Percentiles rank a stretch among this genome's conserved stretches.
Evolutionary conservation across 2,888 invertebrate genomes (phyloP).

Genomic region (Drosophila ezoana): DNA sequence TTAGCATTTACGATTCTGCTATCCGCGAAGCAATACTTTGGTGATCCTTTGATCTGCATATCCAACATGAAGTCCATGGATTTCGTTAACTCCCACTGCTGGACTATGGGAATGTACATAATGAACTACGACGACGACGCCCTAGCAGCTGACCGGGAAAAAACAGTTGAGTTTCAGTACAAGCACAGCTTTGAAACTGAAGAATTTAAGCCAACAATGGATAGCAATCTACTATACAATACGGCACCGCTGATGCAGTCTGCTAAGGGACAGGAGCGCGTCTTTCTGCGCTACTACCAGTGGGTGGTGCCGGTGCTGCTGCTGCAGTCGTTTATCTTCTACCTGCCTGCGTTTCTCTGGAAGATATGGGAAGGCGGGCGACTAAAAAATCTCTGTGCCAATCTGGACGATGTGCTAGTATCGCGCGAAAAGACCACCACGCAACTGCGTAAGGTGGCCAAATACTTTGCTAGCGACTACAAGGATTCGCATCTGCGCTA

Average conservation of each 20-base stretch:
- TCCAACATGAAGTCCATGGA: slow-evolving; percentile 86
- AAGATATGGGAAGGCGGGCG: slow-evolving; percentile 85
- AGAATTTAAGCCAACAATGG: slow-evolving; percentile 13
- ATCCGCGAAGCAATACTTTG: slow-evolving; percentile 93
- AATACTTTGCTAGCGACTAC: slow-evolving; percentile 79
- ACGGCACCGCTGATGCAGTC: slow-evolving; percentile 10
- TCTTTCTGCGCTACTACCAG: slow-evolving; percentile 83
- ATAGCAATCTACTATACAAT: slow-evolving; percentile 38
- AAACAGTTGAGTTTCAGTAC: slow-evolving; percentile 13
- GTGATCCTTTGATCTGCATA: slow-evolving; percentile 93
- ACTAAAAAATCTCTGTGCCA: slow-evolving; percentile 81
- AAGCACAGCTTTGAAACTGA: slow-evolving; percentile 62
- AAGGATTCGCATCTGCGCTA: slow-evolving; percentile 85
- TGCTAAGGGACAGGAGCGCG: slow-evolving; percentile 43
- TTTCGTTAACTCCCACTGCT: slow-evolving; percentile 91
- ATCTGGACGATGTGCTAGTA: slow-evolving; percentile 73
- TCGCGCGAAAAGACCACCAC: slow-evolving; percentile 61
- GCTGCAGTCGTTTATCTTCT: slow-evolving; percentile 81
- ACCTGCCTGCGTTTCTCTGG: slow-evolving; percentile 83
- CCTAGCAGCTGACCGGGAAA: slow-evolving; percentile 1
- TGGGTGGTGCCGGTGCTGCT: slow-evolving; percentile 83
- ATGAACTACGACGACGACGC: slow-evolving; percentile 46
- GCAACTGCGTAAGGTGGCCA: slow-evolving; percentile 67
- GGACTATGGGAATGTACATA: slow-evolving; percentile 92
- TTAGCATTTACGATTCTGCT: slow-evolving; percentile 90